Percentiles rank a stretch among this genome's conserved stretches.
These are phyloP conservation scores for Leptobrachium leishanense DNA, from an alignment of 2,113 vertebrate species.

Conservation along the genomic window DNA sequence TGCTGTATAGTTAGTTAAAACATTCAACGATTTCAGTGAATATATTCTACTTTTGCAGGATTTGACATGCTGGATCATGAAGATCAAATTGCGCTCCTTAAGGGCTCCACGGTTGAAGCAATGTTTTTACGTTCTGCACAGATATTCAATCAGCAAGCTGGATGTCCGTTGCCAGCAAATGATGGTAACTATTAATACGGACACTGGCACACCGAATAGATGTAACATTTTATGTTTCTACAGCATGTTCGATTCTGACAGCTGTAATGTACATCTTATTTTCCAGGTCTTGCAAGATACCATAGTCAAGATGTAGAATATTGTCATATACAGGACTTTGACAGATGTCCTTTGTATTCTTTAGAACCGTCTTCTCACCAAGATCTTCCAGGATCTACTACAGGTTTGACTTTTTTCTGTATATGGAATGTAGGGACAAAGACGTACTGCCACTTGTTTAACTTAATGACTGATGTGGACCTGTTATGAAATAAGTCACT, in stretches of 20 bases:
- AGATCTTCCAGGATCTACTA: conserved; percentile 59
- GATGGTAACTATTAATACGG: conserved; percentile 66
- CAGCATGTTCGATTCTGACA: background rate
- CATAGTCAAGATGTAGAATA: conserved; percentile 48
- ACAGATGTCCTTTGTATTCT: conserved; percentile 58
- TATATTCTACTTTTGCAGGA: conserved; percentile 65
- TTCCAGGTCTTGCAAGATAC: conserved; percentile 60
- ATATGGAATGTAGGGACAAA: too few relatives aligned
- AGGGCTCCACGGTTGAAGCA: conserved; percentile 83
- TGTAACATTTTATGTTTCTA: too few relatives aligned
- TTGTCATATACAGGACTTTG: conserved; percentile 55
- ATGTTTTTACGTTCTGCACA: conserved; percentile 86
- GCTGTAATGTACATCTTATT: conserved; percentile 4
- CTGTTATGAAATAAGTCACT: too few relatives aligned
- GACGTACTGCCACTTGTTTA: too few relatives aligned
- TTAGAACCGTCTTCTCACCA: conserved; percentile 57
- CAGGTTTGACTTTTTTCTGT: conserved; percentile 34
- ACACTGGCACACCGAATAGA: background rate
- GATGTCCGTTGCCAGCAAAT: conserved; percentile 62
- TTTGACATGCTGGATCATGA: conserved; percentile 84
- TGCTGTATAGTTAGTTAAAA: too few relatives aligned
- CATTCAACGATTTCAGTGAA: too few relatives aligned
- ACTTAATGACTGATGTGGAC: too few relatives aligned
- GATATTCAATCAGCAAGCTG: conserved; percentile 76
- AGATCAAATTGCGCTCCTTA: conserved; percentile 83